Percentiles rank a stretch among this genome's conserved stretches.
phyloP scores from a whole-genome alignment of 2,888 invertebrate species.

The Drosophila stalkeri region DNA sequence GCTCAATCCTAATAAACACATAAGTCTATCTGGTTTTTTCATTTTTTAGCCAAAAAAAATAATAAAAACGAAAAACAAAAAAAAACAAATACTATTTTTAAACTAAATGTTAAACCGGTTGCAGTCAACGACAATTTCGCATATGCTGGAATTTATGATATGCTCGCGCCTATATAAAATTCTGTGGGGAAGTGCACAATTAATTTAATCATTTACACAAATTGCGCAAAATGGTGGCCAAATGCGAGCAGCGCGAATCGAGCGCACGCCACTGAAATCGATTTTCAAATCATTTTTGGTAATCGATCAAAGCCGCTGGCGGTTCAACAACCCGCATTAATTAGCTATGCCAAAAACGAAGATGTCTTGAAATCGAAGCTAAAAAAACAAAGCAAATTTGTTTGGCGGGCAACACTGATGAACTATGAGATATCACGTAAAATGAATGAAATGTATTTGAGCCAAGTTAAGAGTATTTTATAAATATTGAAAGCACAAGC shows the following conservation, averaged over 20 bases:
- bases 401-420: rapidly evolving
- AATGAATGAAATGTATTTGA: neutral
- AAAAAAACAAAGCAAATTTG: neutral
- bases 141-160: constrained; percentile 13
- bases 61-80: no score
- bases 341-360: constrained; percentile 38
- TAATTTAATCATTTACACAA: constrained; percentile 60
- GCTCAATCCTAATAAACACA: constrained; percentile 28
- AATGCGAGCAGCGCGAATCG: constrained; percentile 50
- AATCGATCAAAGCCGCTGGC: constrained; percentile 64
- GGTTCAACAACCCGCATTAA: constrained; percentile 74
- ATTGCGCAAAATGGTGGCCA: constrained; percentile 46
- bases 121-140: constrained; percentile 32
- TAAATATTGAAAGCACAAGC: neutral
- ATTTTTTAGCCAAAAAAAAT: constrained; percentile 3
- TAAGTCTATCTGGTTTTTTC: constrained; percentile 14
- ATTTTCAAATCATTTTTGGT: constrained; percentile 37
- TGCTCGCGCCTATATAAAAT: constrained; percentile 40
- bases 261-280: constrained; percentile 57
- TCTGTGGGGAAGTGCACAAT: constrained; percentile 38
- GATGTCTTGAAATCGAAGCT: constrained; percentile 47
- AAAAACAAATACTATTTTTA: constrained; percentile 6
- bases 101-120: constrained; percentile 37
- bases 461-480: neutral
- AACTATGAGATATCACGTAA: neutral